Conservation (phyloP, 2,113 vertebrate species). For the Xiphophorus couchianus region DNA sequence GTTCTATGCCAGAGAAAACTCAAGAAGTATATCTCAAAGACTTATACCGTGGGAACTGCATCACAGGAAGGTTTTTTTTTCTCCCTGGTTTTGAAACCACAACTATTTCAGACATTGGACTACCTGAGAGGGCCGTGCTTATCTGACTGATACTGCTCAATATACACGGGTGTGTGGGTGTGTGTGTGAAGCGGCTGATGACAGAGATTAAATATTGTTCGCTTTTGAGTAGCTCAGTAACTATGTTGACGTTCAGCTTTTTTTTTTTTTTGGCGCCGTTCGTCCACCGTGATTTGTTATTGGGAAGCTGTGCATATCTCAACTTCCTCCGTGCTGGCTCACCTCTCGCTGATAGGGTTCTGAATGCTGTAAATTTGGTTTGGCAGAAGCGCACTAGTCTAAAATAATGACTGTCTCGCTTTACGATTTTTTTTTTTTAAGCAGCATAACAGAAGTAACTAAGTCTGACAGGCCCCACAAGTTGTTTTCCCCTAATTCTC, state of each 20-base stretch:
- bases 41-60: not conserved
- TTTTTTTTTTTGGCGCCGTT: not conserved
- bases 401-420: not conserved
- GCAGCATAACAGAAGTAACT: not conserved
- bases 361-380: not conserved
- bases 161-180: not conserved
- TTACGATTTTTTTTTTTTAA: not conserved
- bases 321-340: not conserved
- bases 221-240: not conserved
- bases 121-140: too few relatives aligned
- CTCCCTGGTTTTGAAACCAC: not conserved
- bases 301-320: not conserved
- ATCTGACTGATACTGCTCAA: not conserved
- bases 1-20: not conserved
- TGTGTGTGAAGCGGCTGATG: not conserved
- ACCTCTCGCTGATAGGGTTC: not conserved
- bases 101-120: not conserved
- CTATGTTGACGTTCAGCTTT: slow-evolving; percentile 23
- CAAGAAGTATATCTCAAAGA: not conserved
- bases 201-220: slow-evolving; percentile 33
- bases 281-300: not conserved
- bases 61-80: not conserved
- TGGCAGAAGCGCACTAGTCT: not conserved
- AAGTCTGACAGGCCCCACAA: not conserved
- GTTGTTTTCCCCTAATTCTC: not conserved